Percentiles rank a stretch among this genome's conserved stretches.
phyloP scores from a whole-genome alignment of 2,888 invertebrate genomes.

The Parnassius glacialis region DNA sequence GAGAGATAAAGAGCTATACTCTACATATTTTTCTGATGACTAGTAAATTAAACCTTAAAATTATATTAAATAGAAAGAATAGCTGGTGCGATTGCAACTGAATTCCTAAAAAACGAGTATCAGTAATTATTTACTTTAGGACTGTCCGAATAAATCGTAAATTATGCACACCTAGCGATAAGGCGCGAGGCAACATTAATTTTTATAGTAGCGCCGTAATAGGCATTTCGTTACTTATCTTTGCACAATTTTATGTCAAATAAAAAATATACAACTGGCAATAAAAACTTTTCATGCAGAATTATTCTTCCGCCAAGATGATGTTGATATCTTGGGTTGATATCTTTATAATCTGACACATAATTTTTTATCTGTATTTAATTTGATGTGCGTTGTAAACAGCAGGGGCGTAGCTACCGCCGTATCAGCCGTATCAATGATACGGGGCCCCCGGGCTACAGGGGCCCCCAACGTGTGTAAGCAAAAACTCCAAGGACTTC shows the following conservation, averaged over 20 bases:
- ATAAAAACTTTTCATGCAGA: slow-evolving; percentile 2
- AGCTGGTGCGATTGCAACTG: no score
- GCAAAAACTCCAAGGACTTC: no score
- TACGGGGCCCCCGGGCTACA: no score
- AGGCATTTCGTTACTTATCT: neutral
- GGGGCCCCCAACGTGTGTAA: no score
- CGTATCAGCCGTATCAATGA: no score
- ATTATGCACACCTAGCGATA: slow-evolving; percentile 4
- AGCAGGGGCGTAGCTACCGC: no score
- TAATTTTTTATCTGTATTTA: slow-evolving; percentile 15
- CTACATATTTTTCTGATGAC: no score
- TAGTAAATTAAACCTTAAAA: no score
- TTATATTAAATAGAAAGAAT: no score
- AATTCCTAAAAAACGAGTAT: no score
- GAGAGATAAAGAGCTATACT: no score
- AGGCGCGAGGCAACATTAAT: neutral
- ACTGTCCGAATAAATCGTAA: slow-evolving; percentile 1
- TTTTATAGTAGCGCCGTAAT: slow-evolving; percentile 1
- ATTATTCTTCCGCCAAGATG: slow-evolving; percentile 9
- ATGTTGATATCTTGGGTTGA: slow-evolving; percentile 10
- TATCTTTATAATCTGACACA: slow-evolving; percentile 18
- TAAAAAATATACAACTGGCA: slow-evolving; percentile 3
- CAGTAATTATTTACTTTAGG: neutral
- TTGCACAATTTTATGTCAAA: slow-evolving; percentile 5
- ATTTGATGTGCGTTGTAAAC: neutral